phyloP scores from a whole-genome alignment of 2,888 invertebrate genomes.

The Tenthredo mesomela region DNA sequence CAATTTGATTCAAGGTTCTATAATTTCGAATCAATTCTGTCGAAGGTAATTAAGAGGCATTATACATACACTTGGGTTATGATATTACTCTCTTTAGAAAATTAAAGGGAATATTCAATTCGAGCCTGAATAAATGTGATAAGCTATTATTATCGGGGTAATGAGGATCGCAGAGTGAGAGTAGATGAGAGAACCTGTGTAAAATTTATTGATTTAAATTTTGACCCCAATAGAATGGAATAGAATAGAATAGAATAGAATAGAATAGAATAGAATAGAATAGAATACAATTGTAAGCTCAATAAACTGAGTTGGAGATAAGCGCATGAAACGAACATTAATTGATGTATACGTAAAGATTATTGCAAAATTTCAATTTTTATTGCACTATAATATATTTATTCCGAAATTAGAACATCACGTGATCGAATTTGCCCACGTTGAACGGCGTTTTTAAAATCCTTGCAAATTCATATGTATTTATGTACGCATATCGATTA shows the following conservation, averaged over 20 bases:
- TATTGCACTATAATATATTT: not conserved
- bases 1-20: not conserved
- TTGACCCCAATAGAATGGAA: constrained; percentile 29
- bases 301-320: not conserved
- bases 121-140: constrained; percentile 35
- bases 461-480: not conserved
- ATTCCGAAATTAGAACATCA: not conserved
- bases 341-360: not conserved
- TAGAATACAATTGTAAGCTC: not conserved
- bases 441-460: not conserved
- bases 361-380: not conserved
- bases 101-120: not conserved
- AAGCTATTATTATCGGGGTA: constrained; percentile 1
- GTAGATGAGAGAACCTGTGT: constrained; percentile 8
- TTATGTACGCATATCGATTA: not conserved
- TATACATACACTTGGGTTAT: not conserved
- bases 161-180: too few relatives aligned
- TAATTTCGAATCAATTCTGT: not conserved
- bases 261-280: not conserved
- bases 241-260: not conserved
- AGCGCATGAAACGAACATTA: not conserved
- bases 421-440: not conserved
- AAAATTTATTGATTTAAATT: constrained; percentile 39
- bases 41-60: not conserved
- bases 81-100: constrained; percentile 33